These are phyloP conservation scores for Bombus fervidus DNA, from an alignment of 1,140 invertebrate species.

Conservation along the genomic window DNA sequence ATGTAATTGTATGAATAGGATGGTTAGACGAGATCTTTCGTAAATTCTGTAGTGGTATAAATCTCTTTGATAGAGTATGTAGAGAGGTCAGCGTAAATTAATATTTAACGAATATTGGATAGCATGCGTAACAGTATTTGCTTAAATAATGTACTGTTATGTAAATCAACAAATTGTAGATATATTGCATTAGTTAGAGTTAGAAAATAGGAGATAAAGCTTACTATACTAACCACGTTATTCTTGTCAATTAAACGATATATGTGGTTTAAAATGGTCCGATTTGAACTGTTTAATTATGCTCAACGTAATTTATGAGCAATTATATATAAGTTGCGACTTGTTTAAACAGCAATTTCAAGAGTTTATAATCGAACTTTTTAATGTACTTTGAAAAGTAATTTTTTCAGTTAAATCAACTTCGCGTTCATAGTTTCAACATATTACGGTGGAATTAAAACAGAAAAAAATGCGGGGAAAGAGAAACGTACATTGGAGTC, in stretches of 20 bases:
- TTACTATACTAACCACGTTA: too few species aligned
- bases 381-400: not conserved
- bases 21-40: not conserved
- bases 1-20: not conserved
- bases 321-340: not conserved
- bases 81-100: not conserved
- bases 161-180: not conserved
- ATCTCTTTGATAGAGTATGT: not conserved
- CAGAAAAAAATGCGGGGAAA: not conserved
- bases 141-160: not conserved
- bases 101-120: not conserved
- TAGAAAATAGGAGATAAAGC: too few species aligned
- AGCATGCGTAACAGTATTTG: not conserved
- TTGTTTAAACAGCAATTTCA: not conserved
- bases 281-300: not conserved
- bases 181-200: too few species aligned
- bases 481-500: not conserved
- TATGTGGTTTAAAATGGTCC: too few species aligned
- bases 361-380: not conserved
- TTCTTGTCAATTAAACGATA: not conserved
- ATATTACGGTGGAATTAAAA: constrained; percentile 6
- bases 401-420: constrained; percentile 9
- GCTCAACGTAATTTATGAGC: not conserved
- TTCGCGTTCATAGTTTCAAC: constrained; percentile 8
- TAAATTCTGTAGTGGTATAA: not conserved